Percentiles rank a stretch among this genome's conserved stretches.
phyloP scores from a whole-genome alignment of 2,888 invertebrate genomes.

The Noctuana brunneofusca region DNA sequence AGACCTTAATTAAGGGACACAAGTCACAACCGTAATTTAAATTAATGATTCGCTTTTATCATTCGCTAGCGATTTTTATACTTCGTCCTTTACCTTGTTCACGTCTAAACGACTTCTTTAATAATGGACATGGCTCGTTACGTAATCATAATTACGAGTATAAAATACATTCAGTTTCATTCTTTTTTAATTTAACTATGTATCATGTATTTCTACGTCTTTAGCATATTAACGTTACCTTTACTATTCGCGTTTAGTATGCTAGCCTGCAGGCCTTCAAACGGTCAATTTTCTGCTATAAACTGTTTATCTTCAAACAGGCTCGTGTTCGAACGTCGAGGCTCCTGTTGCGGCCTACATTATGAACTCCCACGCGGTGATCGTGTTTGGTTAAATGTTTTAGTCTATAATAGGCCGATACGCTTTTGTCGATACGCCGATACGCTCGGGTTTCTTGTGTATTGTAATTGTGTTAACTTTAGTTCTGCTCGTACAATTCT shows the following conservation, averaged over 20 bases:
- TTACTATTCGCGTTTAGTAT: background rate
- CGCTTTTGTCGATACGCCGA: conserved; percentile 20
- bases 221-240: background rate
- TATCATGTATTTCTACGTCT: background rate
- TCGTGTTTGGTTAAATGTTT: conserved; percentile 25
- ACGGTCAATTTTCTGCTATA: conserved; percentile 15
- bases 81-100: background rate
- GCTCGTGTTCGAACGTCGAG: conserved; percentile 24
- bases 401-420: conserved; percentile 4
- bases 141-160: too few relatives aligned
- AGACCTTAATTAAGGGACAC: too few relatives aligned
- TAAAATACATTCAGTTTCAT: too few relatives aligned
- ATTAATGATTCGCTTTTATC: background rate
- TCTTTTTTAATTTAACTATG: too few relatives aligned
- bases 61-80: background rate
- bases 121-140: too few relatives aligned
- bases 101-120: background rate
- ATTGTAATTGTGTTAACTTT: conserved; percentile 10
- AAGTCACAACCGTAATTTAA: too few relatives aligned
- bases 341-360: conserved; percentile 27
- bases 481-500: background rate
- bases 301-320: conserved; percentile 22
- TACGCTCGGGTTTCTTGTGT: background rate
- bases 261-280: background rate
- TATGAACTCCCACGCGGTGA: conserved; percentile 22